phyloP scores from a whole-genome alignment of 2,888 invertebrate genomes.

The Synergus laeviventris region DNA sequence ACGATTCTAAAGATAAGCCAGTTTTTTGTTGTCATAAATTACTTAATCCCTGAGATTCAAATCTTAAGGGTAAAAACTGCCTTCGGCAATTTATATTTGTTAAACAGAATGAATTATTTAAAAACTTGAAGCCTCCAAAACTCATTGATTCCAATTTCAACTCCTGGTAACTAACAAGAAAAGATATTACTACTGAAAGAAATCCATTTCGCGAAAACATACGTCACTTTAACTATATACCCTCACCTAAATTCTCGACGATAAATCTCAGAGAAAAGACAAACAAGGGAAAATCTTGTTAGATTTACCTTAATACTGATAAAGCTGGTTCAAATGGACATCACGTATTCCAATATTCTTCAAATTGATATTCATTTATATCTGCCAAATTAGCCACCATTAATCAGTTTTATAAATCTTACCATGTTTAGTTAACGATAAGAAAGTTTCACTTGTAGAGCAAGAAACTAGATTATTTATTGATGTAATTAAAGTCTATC shows the following conservation, averaged over 20 bases:
- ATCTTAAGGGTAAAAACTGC: too few species aligned
- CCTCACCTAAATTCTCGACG: not conserved
- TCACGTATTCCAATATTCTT: not conserved
- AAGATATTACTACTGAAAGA: not conserved
- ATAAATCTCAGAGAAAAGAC: not conserved
- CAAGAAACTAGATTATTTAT: not conserved
- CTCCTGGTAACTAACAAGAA: not conserved
- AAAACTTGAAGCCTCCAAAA: too few species aligned
- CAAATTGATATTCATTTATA: not conserved
- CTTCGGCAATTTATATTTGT: too few species aligned
- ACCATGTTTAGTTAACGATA: not conserved
- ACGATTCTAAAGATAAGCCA: not conserved
- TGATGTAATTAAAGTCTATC: not conserved
- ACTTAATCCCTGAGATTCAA: too few species aligned
- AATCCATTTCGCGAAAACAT: not conserved
- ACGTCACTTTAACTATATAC: not conserved
- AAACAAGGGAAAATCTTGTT: slow-evolving; percentile 11
- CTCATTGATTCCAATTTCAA: not conserved
- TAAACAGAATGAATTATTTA: too few species aligned
- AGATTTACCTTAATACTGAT: not conserved
- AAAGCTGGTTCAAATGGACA: not conserved
- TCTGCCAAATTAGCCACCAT: slow-evolving; percentile 1
- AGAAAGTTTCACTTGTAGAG: not conserved
- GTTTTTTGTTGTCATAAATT: not conserved
- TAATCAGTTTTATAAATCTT: not conserved